phyloP scores from a whole-genome alignment of 2,797 vertebrate species.

The Megalops cyprinoides region DNA sequence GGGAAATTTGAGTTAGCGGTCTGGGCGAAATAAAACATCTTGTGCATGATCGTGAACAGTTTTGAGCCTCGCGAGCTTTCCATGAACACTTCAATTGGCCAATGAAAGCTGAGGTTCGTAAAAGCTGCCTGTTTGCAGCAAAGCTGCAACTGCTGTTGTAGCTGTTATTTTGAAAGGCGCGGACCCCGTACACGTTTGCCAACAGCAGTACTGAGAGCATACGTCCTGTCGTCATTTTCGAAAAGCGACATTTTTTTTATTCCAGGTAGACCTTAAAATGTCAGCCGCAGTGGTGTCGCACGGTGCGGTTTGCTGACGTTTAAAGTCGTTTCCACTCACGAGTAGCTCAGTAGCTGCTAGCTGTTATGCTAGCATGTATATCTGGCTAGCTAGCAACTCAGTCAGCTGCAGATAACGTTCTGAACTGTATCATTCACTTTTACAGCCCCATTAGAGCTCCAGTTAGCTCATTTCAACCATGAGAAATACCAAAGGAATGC shows the following conservation, averaged over 20 bases:
- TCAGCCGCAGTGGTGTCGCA: conserved; percentile 11
- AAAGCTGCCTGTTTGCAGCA: conserved; percentile 34
- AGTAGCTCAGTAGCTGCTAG: neutral
- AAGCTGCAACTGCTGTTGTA: conserved; percentile 22
- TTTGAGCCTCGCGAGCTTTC: neutral
- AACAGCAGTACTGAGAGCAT: neutral
- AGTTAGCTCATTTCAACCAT: neutral
- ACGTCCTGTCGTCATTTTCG: conserved; percentile 3
- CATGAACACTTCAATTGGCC: neutral
- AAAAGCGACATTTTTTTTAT: conserved; percentile 3
- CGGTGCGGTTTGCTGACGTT: neutral
- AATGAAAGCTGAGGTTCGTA: conserved; percentile 6
- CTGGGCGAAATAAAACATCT: neutral
- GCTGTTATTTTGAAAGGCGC: conserved; percentile 29
- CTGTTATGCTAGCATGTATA: too few relatives aligned
- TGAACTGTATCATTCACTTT: conserved; percentile 6
- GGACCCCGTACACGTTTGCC: neutral
- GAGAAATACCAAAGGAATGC: neutral
- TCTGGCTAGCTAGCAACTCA: neutral
- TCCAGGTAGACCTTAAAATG: neutral
- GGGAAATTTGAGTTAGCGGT: neutral
- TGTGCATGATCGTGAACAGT: neutral
- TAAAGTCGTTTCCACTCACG: neutral
- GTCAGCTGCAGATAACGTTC: neutral
- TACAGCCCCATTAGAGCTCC: neutral